Percentiles rank a stretch among this genome's conserved stretches.
These are phyloP conservation scores for Ypsolopha sequella DNA, from an alignment of 2,888 invertebrate species.

Conservation along the genomic window DNA sequence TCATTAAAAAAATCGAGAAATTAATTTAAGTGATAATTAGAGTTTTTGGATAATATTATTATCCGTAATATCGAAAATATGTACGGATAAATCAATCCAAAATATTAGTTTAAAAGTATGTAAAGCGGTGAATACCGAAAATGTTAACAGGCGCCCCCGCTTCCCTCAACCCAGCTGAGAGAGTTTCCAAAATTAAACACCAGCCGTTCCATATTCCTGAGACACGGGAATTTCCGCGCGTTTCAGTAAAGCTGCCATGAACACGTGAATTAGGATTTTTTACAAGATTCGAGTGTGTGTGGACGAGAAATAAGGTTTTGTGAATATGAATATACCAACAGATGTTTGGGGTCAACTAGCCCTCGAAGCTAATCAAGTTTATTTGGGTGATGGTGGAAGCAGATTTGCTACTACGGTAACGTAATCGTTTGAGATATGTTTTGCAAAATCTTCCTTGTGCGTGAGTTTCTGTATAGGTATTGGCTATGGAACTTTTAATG, in stretches of 20 bases:
- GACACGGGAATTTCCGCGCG: constrained; percentile 38
- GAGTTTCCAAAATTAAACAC: constrained; percentile 59
- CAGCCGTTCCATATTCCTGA: constrained; percentile 40
- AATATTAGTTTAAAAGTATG: no score
- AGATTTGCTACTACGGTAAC: constrained; percentile 88
- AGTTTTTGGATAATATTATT: constrained; percentile 2
- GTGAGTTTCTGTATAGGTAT: no score
- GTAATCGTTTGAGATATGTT: constrained; percentile 5
- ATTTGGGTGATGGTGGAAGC: constrained; percentile 85
- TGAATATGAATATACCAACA: constrained; percentile 75
- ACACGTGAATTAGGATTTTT: background rate
- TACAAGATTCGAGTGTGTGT: background rate
- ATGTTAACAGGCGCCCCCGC: constrained; percentile 27
- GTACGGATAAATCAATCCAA: no score
- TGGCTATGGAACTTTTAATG: no score
- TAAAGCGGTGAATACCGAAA: constrained; percentile 20
- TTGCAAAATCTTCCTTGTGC: background rate
- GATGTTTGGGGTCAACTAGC: constrained; percentile 93
- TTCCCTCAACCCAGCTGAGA: constrained; percentile 40
- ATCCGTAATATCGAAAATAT: background rate
- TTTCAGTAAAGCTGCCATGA: constrained; percentile 25
- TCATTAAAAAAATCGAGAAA: background rate
- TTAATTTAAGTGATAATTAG: constrained; percentile 10
- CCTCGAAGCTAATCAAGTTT: constrained; percentile 88
- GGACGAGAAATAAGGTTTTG: background rate